phyloP scores from a whole-genome alignment of 2,888 invertebrate genomes.

The Macrostomum cliftonense region DNA sequence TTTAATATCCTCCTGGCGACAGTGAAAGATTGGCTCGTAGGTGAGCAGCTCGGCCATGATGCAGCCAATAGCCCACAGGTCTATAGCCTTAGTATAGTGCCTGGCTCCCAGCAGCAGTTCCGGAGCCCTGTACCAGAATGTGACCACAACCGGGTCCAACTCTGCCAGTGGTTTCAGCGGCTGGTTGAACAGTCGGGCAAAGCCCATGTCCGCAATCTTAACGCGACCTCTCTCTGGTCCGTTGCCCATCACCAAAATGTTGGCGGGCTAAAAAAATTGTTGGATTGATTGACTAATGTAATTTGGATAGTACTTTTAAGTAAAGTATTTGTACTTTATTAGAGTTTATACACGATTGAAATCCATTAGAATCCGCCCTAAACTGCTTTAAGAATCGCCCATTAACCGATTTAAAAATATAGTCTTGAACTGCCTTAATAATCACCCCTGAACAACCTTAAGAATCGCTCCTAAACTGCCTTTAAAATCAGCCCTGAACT shows the following conservation, averaged over 20 bases:
- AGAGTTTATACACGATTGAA: too few species aligned
- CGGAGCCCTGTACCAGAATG: conserved; percentile 97
- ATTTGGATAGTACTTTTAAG: too few species aligned
- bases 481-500: too few species aligned
- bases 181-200: conserved; percentile 87
- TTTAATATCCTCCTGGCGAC: conserved; percentile 96
- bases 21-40: conserved; percentile 96
- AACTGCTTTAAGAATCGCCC: too few species aligned
- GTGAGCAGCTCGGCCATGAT: conserved; percentile 97
- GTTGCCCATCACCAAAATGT: conserved; percentile 97
- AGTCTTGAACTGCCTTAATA: too few species aligned
- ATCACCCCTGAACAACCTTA: too few species aligned
- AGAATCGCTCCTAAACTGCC: too few species aligned
- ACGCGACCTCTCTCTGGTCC: conserved; percentile 85
- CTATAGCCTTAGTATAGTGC: conserved; percentile 92
- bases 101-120: conserved; percentile 73
- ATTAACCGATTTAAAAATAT: too few species aligned
- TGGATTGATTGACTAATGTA: too few species aligned
- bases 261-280: conserved; percentile 80
- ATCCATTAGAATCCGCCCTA: too few species aligned
- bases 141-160: conserved; percentile 94
- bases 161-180: conserved; percentile 91
- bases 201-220: conserved; percentile 98
- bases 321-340: too few species aligned
- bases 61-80: conserved; percentile 78